Evolutionary conservation across 2,113 vertebrate genomes (phyloP).

Genomic region (Dromiciops gliroides): DNA sequence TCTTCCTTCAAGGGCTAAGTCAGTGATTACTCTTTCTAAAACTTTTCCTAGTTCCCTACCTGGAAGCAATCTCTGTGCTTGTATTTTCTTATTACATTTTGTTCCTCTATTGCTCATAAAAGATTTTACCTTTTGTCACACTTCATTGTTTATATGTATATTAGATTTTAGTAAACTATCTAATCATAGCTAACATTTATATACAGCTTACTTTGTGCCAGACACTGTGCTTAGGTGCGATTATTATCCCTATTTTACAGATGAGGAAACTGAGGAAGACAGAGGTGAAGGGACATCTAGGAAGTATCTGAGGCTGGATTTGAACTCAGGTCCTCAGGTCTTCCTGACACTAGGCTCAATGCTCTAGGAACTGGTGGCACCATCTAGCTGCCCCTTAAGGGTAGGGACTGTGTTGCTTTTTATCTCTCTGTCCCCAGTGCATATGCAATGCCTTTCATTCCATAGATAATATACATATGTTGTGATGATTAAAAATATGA

Average conservation of each 20-base stretch:
- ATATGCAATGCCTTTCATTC: neutral
- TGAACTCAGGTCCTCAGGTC: neutral
- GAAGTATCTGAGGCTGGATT: neutral
- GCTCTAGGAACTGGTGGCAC: neutral
- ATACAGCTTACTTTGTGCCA: neutral
- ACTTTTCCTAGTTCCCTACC: neutral
- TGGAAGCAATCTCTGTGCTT: neutral
- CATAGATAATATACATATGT: neutral
- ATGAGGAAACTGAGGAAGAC: neutral
- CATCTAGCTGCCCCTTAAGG: neutral
- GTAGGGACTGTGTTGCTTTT: neutral
- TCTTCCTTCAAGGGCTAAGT: neutral
- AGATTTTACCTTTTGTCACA: neutral
- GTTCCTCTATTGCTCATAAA: neutral
- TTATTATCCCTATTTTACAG: neutral
- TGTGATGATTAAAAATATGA: too few relatives aligned
- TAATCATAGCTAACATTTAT: neutral
- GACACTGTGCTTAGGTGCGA: neutral
- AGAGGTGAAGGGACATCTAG: neutral
- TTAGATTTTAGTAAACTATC: neutral
- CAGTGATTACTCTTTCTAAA: neutral
- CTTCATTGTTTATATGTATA: neutral
- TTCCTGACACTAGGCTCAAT: neutral
- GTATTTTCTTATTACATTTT: neutral
- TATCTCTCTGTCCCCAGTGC: neutral